Percentiles rank a stretch among this genome's conserved stretches.
These are phyloP conservation scores for Heliconius eleuchia DNA, from an alignment of 1,140 invertebrate species.

Conservation along the genomic window DNA sequence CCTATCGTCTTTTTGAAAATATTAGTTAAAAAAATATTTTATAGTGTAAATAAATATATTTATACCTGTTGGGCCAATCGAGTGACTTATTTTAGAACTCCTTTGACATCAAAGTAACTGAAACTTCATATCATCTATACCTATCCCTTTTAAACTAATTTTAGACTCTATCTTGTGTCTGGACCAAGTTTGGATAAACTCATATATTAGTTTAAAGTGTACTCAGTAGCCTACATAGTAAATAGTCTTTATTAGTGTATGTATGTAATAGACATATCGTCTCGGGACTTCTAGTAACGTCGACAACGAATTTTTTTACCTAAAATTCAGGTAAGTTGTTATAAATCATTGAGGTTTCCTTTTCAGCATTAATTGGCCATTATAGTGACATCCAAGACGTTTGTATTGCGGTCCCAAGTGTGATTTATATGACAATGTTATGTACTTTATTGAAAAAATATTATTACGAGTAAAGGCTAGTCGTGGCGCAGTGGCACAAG, in stretches of 20 bases:
- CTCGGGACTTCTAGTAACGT: conserved; percentile 41
- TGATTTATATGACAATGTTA: background rate
- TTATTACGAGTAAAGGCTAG: background rate
- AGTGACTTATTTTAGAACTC: conserved; percentile 62
- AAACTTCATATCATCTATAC: conserved; percentile 58
- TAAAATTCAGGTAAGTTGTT: background rate
- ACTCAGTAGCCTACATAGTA: conserved; percentile 22
- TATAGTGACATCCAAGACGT: background rate
- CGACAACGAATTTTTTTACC: conserved; percentile 41
- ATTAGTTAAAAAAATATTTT: background rate
- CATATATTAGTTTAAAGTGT: conserved; percentile 44
- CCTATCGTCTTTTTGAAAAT: background rate
- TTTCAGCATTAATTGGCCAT: background rate
- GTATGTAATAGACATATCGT: conserved; percentile 50
- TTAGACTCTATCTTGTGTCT: conserved; percentile 42
- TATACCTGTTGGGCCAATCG: conserved; percentile 62
- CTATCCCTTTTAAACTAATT: conserved; percentile 38
- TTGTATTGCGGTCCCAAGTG: background rate
- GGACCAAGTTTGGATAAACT: conserved; percentile 62
- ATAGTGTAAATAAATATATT: conserved; percentile 15
- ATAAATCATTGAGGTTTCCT: background rate
- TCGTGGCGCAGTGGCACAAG: too few relatives aligned
- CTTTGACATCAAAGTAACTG: conserved; percentile 50
- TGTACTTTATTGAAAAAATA: background rate
- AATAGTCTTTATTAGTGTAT: conserved; percentile 46